phyloP scores from a whole-genome alignment of 2,888 invertebrate species.

The Limnephilus marmoratus region DNA sequence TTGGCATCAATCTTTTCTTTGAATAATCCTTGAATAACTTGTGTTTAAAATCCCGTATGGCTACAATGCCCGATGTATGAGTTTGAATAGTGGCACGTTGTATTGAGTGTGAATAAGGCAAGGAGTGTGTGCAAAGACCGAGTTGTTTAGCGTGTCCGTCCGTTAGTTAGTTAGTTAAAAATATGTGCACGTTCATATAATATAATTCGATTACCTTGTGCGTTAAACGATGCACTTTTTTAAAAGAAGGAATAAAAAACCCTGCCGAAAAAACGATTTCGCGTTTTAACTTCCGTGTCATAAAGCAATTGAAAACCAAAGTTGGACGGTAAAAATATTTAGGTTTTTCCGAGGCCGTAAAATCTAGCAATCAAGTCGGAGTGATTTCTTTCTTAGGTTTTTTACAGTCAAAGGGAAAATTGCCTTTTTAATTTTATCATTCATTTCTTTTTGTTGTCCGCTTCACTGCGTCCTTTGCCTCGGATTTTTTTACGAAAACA shows the following conservation, averaged over 20 bases:
- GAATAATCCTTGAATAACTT: too few species aligned
- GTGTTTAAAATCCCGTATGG: too few species aligned
- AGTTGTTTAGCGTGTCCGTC: too few species aligned
- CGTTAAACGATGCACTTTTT: background rate
- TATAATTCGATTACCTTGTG: background rate
- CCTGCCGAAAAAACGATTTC: background rate
- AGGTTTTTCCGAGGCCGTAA: constrained; percentile 23
- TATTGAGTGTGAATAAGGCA: too few species aligned
- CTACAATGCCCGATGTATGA: too few species aligned
- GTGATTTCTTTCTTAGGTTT: constrained; percentile 15
- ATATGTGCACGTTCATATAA: too few species aligned
- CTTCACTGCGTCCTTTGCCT: constrained; percentile 8
- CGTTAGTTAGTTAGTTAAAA: too few species aligned
- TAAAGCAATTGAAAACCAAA: background rate
- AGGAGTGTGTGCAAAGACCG: too few species aligned
- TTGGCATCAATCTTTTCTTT: too few species aligned
- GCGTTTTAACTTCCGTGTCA: background rate
- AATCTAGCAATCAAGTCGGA: constrained; percentile 32
- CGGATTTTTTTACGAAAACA: background rate
- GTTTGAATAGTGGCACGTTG: too few species aligned
- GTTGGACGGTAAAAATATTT: constrained; percentile 19
- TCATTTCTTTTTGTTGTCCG: constrained; percentile 36
- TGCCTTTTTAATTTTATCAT: constrained; percentile 39
- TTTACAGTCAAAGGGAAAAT: constrained; percentile 20
- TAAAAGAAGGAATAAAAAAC: background rate